phyloP scores from a whole-genome alignment of 1,140 invertebrate genomes.

The Drosophila kanapiae region DNA sequence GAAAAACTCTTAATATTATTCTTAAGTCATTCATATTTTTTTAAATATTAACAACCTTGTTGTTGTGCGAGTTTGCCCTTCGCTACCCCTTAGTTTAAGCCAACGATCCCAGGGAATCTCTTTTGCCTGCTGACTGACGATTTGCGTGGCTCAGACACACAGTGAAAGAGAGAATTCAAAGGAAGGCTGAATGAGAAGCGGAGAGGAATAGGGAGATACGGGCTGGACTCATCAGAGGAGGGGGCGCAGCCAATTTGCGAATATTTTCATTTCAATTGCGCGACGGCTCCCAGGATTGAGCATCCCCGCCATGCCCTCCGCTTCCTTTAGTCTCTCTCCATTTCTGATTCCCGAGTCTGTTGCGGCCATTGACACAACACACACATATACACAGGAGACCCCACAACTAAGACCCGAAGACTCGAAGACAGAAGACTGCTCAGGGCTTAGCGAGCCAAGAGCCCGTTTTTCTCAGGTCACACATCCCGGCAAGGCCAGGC shows the following conservation, averaged over 20 bases:
- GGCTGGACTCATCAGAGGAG: constrained; percentile 21
- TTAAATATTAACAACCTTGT: not conserved
- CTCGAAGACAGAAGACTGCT: constrained; percentile 39
- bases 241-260: constrained; percentile 83
- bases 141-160: constrained; percentile 59
- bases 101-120: constrained; percentile 33
- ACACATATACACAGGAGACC: constrained; percentile 6
- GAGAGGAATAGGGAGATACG: not conserved
- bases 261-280: constrained; percentile 85
- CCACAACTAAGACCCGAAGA: constrained; percentile 8
- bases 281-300: constrained; percentile 63
- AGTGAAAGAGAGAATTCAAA: constrained; percentile 8
- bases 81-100: constrained; percentile 15
- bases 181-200: constrained; percentile 22
- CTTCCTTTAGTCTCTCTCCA: constrained; percentile 12
- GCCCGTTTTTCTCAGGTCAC: constrained; percentile 43
- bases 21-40: too few relatives aligned
- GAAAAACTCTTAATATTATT: too few relatives aligned
- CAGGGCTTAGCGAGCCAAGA: constrained; percentile 6
- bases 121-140: constrained; percentile 48
- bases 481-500: constrained; percentile 32
- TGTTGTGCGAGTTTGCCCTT: not conserved
- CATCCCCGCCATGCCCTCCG: constrained; percentile 9
- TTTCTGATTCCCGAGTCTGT: constrained; percentile 42
- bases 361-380: constrained; percentile 77